Evolutionary conservation across 2,888 invertebrate genomes (phyloP).

Genomic region (Lampropteryx suffumata): DNA sequence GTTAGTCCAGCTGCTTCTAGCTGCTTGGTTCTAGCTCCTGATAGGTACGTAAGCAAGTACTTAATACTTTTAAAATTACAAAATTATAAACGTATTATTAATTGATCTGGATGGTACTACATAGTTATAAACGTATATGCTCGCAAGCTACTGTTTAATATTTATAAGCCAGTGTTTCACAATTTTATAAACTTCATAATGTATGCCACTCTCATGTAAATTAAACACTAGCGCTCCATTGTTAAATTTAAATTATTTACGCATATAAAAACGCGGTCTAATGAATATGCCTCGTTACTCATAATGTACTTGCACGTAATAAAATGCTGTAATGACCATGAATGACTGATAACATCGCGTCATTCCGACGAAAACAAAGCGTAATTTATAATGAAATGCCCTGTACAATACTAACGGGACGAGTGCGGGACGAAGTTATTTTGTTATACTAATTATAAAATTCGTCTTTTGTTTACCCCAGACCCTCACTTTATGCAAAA

Average conservation of each 20-base stretch:
- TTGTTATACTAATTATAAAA: too few relatives aligned
- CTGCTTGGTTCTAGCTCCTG: too few relatives aligned
- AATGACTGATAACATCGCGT: constrained; percentile 32
- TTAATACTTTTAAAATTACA: too few relatives aligned
- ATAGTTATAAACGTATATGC: background rate
- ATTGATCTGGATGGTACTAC: too few relatives aligned
- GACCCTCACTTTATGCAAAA: too few relatives aligned
- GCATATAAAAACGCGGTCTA: constrained; percentile 29
- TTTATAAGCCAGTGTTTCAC: constrained; percentile 17
- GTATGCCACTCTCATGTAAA: constrained; percentile 20
- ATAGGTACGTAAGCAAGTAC: too few relatives aligned
- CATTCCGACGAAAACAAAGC: constrained; percentile 35
- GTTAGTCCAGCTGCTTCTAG: too few relatives aligned
- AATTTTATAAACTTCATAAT: constrained; percentile 18
- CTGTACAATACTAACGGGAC: constrained; percentile 8
- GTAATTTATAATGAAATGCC: constrained; percentile 27
- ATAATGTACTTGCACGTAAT: constrained; percentile 25
- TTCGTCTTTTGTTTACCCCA: too few relatives aligned
- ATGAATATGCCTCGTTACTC: constrained; percentile 28
- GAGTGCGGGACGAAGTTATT: constrained; percentile 4
- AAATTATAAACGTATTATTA: too few relatives aligned
- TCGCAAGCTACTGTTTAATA: constrained; percentile 9
- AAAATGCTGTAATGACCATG: constrained; percentile 27
- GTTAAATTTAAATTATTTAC: constrained; percentile 23
- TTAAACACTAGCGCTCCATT: constrained; percentile 18